Evolutionary conservation across 2,113 vertebrate genomes (phyloP).

Genomic region (Ariopsis seemanni): DNA sequence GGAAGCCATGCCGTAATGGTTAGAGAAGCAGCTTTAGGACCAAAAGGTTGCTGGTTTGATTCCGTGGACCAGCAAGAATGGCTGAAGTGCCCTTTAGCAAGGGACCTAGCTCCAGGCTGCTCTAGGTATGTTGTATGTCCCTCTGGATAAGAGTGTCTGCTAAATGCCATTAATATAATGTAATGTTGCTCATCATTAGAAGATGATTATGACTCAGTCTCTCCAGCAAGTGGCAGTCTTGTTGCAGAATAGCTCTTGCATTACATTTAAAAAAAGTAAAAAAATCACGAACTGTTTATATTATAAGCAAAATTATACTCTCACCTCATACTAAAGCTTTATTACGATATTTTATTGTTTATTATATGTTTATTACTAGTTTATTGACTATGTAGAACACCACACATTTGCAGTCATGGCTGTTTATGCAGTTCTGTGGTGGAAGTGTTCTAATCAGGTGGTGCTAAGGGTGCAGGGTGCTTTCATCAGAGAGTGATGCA

Average conservation of each 20-base stretch:
- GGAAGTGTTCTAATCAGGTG: slow-evolving; percentile 27
- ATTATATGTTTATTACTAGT: neutral
- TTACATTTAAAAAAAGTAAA: neutral
- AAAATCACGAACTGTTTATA: neutral
- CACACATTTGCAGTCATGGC: neutral
- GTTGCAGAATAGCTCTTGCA: neutral
- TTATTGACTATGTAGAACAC: neutral
- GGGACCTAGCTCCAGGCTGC: too few species aligned
- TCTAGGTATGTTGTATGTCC: too few species aligned
- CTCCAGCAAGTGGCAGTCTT: slow-evolving; percentile 42
- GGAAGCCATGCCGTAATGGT: too few species aligned
- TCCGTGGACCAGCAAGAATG: too few species aligned
- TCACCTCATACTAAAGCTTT: neutral
- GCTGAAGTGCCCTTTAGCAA: too few species aligned
- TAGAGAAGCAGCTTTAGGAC: too few species aligned
- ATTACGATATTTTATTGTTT: neutral
- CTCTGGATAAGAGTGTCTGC: too few species aligned
- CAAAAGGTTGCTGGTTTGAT: too few species aligned
- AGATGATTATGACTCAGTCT: neutral
- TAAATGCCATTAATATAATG: too few species aligned
- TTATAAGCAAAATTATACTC: neutral
- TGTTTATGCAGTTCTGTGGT: neutral
- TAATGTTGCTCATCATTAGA: neutral
- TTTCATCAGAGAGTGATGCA: slow-evolving; percentile 33
- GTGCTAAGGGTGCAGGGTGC: slow-evolving; percentile 33